phyloP scores from a whole-genome alignment of 2,797 vertebrate genomes.

The Distichodus sexfasciatus region DNA sequence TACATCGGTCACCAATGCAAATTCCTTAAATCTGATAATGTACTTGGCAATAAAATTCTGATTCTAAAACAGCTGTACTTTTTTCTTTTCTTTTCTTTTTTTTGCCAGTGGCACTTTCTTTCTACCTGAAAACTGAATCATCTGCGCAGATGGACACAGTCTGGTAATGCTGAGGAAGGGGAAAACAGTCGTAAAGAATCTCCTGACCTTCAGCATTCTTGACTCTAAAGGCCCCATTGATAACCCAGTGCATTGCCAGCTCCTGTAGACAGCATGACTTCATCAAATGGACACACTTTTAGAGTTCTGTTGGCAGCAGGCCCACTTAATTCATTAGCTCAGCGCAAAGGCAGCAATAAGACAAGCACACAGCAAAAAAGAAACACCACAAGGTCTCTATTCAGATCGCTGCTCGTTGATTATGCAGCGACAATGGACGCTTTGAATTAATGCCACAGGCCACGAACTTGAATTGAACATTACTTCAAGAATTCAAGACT shows the following conservation, averaged over 20 bases:
- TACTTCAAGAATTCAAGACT: neutral
- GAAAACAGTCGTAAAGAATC: constrained; percentile 7
- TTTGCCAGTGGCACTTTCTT: constrained; percentile 17
- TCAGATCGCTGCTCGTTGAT: constrained; percentile 18
- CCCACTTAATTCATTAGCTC: constrained; percentile 66
- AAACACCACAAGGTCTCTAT: constrained; percentile 34
- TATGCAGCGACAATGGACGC: constrained; percentile 16
- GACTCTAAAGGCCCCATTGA: constrained; percentile 20
- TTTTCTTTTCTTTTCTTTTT: no score
- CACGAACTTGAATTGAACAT: constrained; percentile 9
- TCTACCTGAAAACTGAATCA: constrained; percentile 4
- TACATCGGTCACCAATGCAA: no score
- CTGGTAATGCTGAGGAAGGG: constrained; percentile 47
- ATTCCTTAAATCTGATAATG: no score
- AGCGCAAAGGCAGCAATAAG: constrained; percentile 35
- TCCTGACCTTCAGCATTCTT: constrained; percentile 46
- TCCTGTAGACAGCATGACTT: constrained; percentile 56
- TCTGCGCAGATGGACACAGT: constrained; percentile 30
- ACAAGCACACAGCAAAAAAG: constrained; percentile 30
- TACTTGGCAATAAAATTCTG: no score
- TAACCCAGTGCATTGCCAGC: constrained; percentile 22
- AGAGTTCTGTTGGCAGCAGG: constrained; percentile 49
- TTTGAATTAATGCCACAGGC: neutral
- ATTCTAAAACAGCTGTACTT: no score
- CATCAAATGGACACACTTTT: constrained; percentile 41